Base-by-base conservation (phyloP, 1,140 invertebrate species). In the Pentalonia nigronervosa region DNA sequence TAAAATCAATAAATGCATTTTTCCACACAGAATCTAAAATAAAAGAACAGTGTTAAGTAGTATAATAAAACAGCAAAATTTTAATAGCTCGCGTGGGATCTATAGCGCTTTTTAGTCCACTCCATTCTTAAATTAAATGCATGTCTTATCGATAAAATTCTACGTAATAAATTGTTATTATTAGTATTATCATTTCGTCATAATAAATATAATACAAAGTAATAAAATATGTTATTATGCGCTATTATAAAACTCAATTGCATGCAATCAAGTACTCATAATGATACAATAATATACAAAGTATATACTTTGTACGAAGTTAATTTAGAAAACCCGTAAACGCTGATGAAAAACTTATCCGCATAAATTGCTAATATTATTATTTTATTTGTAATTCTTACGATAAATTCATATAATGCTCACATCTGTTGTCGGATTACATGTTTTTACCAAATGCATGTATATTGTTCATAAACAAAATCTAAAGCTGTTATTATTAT, bases 341-440 rank as follows among this genome's bases (percentile, higher is more conserved):
- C 2, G 36, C 7, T 48, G 45, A 48, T 47, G 45, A 6, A 87
- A 48, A 87, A n/a, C 45, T 47, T 14, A 87, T n/a, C 41, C 11
- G 6, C 11, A 87, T 83, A 83, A 83, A 83, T 36, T 83, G 36
- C 21, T 36, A 7, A 11, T 53, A 53, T 7, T 67, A 67, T 30
- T n/a, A 83, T 45, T 84, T 25, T 87, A 48, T 48, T 87, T n/a
- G 30, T 87, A 87, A 41, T 50, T 87, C 48, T 87, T 87, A 48
- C 45, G 47, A 48, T 48, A 87, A 87, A 87, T 87, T 48, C 4
- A 34, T 87, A 48, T 87, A 34, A 87, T 87, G 14, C 7, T 87
- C 45, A 87, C 86, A 87, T 87, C 86, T 87, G 86, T 48, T 87
- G 47, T 87, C 30, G 86, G 30, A 48, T 48, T 87, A 87, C 30